Evolutionary conservation across 2,888 invertebrate genomes (phyloP).

Genomic region (Pammene aurita): DNA sequence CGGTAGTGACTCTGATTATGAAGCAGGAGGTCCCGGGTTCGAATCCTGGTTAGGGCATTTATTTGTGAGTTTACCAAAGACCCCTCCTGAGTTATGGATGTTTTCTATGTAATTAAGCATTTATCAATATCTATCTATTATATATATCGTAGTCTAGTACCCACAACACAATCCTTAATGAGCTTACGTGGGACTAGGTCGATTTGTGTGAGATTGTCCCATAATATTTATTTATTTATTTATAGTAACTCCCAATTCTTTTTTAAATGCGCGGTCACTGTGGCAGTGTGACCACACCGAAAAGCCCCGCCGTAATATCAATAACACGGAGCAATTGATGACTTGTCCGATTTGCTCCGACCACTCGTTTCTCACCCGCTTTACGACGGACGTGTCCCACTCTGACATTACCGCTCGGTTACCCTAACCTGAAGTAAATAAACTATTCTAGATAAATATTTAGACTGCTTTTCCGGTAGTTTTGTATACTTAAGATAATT

Average conservation of each 20-base stretch:
- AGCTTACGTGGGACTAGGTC: too few species aligned
- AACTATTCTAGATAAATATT: conserved; percentile 37
- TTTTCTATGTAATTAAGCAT: too few species aligned
- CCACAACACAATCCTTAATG: too few species aligned
- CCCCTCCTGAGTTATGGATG: too few species aligned
- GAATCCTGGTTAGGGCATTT: too few species aligned
- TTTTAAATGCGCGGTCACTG: neutral
- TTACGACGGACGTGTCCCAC: conserved; percentile 69
- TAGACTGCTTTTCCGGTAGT: conserved; percentile 6
- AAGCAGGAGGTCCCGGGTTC: too few species aligned
- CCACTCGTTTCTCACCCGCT: conserved; percentile 72
- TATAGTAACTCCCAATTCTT: neutral
- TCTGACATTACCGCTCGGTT: conserved; percentile 54
- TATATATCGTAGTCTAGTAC: too few species aligned
- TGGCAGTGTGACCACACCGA: conserved; percentile 41
- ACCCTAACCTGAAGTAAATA: conserved; percentile 45
- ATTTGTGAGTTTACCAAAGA: too few species aligned
- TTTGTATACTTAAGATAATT: neutral
- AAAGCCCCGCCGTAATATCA: conserved; percentile 68
- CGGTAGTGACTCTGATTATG: too few species aligned
- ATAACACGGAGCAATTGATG: conserved; percentile 79
- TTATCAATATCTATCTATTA: too few species aligned
- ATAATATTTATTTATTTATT: too few species aligned
- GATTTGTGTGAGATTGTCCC: too few species aligned
- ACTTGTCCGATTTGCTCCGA: conserved; percentile 76